These are phyloP conservation scores for Lophochroa leadbeateri DNA, from an alignment of 2,113 vertebrate genomes.

Conservation along the genomic window DNA sequence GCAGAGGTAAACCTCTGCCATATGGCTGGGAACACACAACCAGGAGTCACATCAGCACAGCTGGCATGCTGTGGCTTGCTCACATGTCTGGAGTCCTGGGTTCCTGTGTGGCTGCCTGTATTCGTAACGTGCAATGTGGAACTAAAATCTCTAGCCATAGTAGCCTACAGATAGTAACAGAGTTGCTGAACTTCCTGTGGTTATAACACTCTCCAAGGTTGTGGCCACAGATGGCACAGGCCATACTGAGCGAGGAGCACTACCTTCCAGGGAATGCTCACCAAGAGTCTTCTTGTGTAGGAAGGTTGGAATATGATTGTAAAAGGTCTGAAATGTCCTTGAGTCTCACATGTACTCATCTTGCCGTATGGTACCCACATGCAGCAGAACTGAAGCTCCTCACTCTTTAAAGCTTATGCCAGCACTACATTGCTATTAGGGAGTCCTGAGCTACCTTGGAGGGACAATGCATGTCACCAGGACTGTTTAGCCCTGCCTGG, in stretches of 20 bases:
- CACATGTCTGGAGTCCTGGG: neutral
- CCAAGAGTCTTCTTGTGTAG: neutral
- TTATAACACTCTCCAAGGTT: rapidly evolving
- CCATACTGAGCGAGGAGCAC: neutral
- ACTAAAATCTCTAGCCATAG: neutral
- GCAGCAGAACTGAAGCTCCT: neutral
- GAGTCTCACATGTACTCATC: neutral
- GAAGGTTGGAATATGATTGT: neutral
- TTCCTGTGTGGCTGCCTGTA: neutral
- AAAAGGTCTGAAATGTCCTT: neutral
- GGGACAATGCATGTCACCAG: neutral
- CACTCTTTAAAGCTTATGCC: neutral
- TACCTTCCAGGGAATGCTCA: neutral
- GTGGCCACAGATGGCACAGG: neutral
- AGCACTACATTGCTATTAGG: neutral
- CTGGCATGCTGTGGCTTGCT: neutral
- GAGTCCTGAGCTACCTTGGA: neutral
- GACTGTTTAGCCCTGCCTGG: neutral
- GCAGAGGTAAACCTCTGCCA: neutral
- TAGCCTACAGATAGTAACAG: neutral
- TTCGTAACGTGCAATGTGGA: neutral
- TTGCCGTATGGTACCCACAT: rapidly evolving
- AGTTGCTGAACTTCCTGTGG: neutral
- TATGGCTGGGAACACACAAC: neutral
- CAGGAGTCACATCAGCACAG: neutral